Conservation (phyloP, 1,140 invertebrate genomes). For the Eulimnadia texana region DNA sequence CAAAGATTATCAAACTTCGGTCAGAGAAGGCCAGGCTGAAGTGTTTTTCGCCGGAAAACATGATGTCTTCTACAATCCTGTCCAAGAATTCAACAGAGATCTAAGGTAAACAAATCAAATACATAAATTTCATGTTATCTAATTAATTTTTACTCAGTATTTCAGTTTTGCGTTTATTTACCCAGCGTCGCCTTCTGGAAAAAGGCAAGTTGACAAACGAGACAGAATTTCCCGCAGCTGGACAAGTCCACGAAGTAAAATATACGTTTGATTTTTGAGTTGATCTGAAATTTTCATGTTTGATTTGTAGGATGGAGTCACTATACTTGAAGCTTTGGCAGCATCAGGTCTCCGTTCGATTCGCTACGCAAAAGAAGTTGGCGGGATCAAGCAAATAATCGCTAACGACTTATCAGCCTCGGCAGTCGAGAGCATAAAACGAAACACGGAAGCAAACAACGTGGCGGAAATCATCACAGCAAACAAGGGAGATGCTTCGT, state of each 20-base stretch:
- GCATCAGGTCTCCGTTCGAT: slow-evolving; percentile 90
- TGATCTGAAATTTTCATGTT: neutral
- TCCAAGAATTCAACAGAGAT: slow-evolving; percentile 94
- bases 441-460: slow-evolving; percentile 64
- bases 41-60: slow-evolving; percentile 42
- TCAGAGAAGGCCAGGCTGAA: slow-evolving; percentile 58
- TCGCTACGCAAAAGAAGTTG: slow-evolving; percentile 88
- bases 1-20: neutral
- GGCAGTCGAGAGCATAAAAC: slow-evolving; percentile 72
- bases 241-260: slow-evolving; percentile 18
- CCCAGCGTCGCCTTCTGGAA: slow-evolving; percentile 29
- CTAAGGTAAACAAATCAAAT: slow-evolving; percentile 43
- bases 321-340: slow-evolving; percentile 82
- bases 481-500: slow-evolving; percentile 68
- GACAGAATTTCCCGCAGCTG: slow-evolving; percentile 12
- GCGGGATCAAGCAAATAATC: slow-evolving; percentile 60
- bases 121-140: neutral
- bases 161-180: slow-evolving; percentile 42
- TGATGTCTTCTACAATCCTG: slow-evolving; percentile 91
- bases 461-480: slow-evolving; percentile 57
- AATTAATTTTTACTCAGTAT: slow-evolving; percentile 31
- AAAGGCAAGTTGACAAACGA: slow-evolving; percentile 12
- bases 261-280: neutral
- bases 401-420: slow-evolving; percentile 86
- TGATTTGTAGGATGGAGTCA: slow-evolving; percentile 39